Evolutionary conservation across 2,888 invertebrate genomes (phyloP).

Genomic region (Xestia c-nigrum): DNA sequence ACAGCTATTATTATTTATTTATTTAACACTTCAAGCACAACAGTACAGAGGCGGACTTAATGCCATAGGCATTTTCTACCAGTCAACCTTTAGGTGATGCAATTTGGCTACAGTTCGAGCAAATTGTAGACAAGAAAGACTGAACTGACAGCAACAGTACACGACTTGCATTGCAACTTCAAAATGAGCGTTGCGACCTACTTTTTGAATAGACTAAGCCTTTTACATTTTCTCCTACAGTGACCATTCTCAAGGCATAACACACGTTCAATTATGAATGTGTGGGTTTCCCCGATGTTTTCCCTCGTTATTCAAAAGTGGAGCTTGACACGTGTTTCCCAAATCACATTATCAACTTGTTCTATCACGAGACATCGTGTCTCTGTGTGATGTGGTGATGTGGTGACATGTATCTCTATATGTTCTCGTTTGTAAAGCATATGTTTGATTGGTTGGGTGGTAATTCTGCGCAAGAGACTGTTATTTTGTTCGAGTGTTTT

Average conservation of each 20-base stretch:
- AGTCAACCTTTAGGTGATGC: no score
- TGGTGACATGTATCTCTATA: slow-evolving; percentile 1
- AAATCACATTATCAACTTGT: slow-evolving; percentile 24
- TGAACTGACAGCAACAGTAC: neutral
- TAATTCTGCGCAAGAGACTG: neutral
- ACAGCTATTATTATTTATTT: no score
- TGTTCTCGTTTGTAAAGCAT: neutral
- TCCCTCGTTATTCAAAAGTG: slow-evolving; percentile 29
- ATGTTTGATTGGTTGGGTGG: neutral
- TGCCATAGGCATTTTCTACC: no score
- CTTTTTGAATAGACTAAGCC: neutral
- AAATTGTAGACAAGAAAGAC: no score
- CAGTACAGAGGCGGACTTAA: no score
- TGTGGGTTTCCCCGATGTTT: slow-evolving; percentile 48
- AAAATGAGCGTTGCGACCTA: no score
- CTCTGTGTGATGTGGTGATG: slow-evolving; percentile 7
- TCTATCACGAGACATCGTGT: slow-evolving; percentile 32
- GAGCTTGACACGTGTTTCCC: slow-evolving; percentile 50
- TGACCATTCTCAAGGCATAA: slow-evolving; percentile 21
- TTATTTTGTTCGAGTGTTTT: neutral
- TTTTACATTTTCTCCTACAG: neutral
- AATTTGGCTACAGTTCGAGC: no score
- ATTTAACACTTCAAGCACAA: no score
- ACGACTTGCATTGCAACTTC: neutral
- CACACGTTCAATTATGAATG: slow-evolving; percentile 28